Evolutionary conservation across 35 echinoderm and acorn worm genomes (phyloP).

Genomic region (Apostichopus japonicus): DNA sequence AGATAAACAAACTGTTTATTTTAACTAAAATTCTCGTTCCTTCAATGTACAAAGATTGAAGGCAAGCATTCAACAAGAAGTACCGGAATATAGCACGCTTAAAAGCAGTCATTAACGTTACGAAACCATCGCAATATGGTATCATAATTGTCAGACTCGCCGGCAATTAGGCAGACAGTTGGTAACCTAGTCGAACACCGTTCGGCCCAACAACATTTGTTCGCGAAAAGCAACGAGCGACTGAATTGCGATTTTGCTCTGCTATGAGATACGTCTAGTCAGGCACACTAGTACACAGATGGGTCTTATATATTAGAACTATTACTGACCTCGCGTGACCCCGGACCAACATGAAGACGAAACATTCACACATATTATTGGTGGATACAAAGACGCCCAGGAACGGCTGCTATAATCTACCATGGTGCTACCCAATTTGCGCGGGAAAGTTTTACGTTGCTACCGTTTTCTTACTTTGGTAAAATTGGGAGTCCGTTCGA

Average conservation of each 20-base stretch:
- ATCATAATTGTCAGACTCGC: too few species aligned
- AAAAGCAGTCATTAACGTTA: too few species aligned
- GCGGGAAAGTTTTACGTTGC: background rate
- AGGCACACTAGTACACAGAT: slow-evolving; percentile 7
- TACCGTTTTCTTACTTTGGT: background rate
- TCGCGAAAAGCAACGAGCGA: background rate
- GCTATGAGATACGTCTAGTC: background rate
- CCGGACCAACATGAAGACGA: slow-evolving; percentile 38
- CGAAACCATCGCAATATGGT: too few species aligned
- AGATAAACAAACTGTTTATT: too few species aligned
- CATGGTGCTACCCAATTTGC: background rate
- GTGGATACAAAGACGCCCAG: background rate
- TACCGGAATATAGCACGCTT: too few species aligned
- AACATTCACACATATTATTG: slow-evolving; percentile 41
- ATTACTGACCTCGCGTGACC: slow-evolving; percentile 24
- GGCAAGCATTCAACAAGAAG: too few species aligned
- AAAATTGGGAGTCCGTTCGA: background rate
- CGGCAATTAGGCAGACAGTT: background rate
- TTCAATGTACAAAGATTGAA: too few species aligned
- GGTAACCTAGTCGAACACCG: background rate
- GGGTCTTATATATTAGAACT: slow-evolving; percentile 20
- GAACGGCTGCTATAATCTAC: background rate
- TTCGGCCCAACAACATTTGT: background rate
- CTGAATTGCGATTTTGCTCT: too few species aligned
- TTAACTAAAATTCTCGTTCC: too few species aligned